Percentiles rank a stretch among this genome's conserved stretches.
These are phyloP conservation scores for Virgularia gustaviana DNA, from an alignment of 92 coral and sea anemone genomes.

Conservation along the genomic window DNA sequence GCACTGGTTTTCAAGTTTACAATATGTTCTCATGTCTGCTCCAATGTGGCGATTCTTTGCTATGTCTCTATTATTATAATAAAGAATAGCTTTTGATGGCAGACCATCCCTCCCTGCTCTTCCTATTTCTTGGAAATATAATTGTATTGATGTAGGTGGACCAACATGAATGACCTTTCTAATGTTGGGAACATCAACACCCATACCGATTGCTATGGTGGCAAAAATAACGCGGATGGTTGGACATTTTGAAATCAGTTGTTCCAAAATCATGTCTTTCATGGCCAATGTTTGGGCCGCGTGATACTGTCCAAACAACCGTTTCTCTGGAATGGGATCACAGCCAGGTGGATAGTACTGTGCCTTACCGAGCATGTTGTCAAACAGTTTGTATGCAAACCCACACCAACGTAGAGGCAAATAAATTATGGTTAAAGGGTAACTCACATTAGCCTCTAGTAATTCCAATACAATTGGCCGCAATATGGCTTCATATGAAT, in stretches of 20 bases:
- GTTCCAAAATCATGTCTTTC: neutral
- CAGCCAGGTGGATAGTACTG: slow-evolving; percentile 16
- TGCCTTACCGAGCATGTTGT: slow-evolving; percentile 21
- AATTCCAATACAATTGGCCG: slow-evolving; percentile 24
- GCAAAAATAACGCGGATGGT: neutral
- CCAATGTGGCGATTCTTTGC: slow-evolving; percentile 26
- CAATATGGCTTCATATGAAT: slow-evolving; percentile 19
- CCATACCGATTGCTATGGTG: slow-evolving; percentile 1
- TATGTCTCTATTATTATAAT: slow-evolving; percentile 21
- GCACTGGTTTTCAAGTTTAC: slow-evolving; percentile 21
- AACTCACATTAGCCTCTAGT: slow-evolving; percentile 16
- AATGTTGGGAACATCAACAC: neutral
- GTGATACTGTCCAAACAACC: slow-evolving; percentile 18
- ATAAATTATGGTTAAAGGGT: slow-evolving; percentile 9
- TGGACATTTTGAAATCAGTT: neutral
- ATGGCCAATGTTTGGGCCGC: slow-evolving; percentile 8
- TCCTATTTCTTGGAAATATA: slow-evolving; percentile 33
- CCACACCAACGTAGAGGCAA: slow-evolving; percentile 11
- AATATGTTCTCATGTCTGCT: slow-evolving; percentile 1
- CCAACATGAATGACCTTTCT: slow-evolving; percentile 15
- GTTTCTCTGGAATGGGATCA: slow-evolving; percentile 7
- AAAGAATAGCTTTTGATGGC: slow-evolving; percentile 6
- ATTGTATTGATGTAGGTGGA: slow-evolving; percentile 6
- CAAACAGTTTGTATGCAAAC: slow-evolving; percentile 34
- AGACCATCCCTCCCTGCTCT: slow-evolving; percentile 16